A percentile compares a stretch with the other conserved stretches of the same genome.
Conservation (phyloP, 2,113 vertebrate genomes). For the Labrus mixtus region DNA sequence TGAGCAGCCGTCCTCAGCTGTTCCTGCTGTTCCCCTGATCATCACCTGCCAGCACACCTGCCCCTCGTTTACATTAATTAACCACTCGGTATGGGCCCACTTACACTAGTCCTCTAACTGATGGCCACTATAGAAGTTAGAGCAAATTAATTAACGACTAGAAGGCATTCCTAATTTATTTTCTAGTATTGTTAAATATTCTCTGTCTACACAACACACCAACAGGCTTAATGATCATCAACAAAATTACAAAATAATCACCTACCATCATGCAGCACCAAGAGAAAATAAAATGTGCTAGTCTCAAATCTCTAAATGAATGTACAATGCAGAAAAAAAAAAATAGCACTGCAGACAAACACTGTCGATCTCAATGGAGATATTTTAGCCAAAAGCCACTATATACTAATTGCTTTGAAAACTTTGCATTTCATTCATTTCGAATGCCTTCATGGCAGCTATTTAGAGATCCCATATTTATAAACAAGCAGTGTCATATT, state of each 20-base stretch:
- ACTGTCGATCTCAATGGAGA: constrained; percentile 8
- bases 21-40: constrained; percentile 30
- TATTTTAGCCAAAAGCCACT: background rate
- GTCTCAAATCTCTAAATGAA: constrained; percentile 34
- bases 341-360: background rate
- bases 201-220: background rate
- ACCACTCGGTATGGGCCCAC: constrained; percentile 23
- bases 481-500: background rate
- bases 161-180: constrained; percentile 2
- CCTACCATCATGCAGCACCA: background rate
- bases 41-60: constrained; percentile 60
- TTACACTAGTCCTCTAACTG: constrained; percentile 21
- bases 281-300: constrained; percentile 10
- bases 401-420: background rate
- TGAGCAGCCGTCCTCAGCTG: constrained; percentile 41
- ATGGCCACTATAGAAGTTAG: constrained; percentile 6
- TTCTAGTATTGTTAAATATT: background rate
- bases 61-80: constrained; percentile 55
- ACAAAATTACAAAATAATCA: background rate
- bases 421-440: constrained; percentile 8
- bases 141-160: background rate
- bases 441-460: background rate
- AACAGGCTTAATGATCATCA: background rate
- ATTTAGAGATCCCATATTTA: background rate
- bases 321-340: constrained; percentile 26